Percentiles rank a stretch among this genome's conserved stretches.
Conservation (phyloP, 2,888 invertebrate genomes). For the Dasysyrphus albostriatus region DNA sequence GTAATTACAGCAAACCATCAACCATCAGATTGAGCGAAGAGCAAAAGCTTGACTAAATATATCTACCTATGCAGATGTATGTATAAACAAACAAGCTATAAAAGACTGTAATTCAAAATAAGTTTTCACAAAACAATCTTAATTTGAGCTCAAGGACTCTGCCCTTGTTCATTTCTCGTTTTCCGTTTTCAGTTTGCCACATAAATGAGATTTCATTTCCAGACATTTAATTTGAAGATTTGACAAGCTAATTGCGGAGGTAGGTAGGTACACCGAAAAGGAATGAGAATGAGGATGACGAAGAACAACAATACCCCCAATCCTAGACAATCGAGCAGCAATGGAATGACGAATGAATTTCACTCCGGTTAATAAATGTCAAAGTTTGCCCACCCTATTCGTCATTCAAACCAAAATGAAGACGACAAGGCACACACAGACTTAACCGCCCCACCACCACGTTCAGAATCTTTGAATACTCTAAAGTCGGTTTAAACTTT, state of each 20-base stretch:
- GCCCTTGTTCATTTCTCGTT: slow-evolving; percentile 31
- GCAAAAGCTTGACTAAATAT: neutral
- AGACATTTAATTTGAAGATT: slow-evolving; percentile 74
- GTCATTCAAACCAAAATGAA: slow-evolving; percentile 31
- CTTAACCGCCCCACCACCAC: neutral
- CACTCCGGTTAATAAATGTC: slow-evolving; percentile 62
- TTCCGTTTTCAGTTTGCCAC: slow-evolving; percentile 26
- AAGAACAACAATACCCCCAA: slow-evolving; percentile 8
- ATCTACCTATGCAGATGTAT: neutral
- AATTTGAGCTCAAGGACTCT: slow-evolving; percentile 66
- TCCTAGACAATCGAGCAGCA: slow-evolving; percentile 32
- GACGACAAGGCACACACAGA: slow-evolving; percentile 31
- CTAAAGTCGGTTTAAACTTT: slow-evolving; percentile 52
- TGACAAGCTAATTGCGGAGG: slow-evolving; percentile 70
- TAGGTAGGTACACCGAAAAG: slow-evolving; percentile 20
- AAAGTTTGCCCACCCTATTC: slow-evolving; percentile 65
- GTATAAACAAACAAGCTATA: neutral
- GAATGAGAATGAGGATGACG: neutral
- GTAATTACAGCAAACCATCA: slow-evolving; percentile 62
- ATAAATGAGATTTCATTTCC: slow-evolving; percentile 70
- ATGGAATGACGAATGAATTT: slow-evolving; percentile 53
- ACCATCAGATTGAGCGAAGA: slow-evolving; percentile 26
- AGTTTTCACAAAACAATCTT: slow-evolving; percentile 67
- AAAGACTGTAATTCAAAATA: slow-evolving; percentile 68
- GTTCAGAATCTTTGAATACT: neutral